Conservation (phyloP, 2,888 invertebrate genomes). For the Drosophila parthenogenetica region DNA sequence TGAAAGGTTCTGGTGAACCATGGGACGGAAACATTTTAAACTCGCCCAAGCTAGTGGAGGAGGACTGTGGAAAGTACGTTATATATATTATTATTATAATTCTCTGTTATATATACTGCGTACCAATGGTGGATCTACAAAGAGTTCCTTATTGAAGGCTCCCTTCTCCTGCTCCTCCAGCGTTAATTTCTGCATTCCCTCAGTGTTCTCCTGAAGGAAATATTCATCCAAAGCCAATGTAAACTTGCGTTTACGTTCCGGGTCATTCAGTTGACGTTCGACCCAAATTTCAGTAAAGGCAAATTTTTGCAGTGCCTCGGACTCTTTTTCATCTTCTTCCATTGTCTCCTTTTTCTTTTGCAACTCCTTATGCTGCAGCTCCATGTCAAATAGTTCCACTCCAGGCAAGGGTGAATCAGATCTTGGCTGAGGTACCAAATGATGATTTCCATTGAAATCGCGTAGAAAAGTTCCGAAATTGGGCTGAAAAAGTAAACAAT, state of each 20-base stretch:
- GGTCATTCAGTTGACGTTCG: slow-evolving; percentile 32
- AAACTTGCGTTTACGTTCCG: slow-evolving; percentile 18
- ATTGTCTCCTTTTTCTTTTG: background rate
- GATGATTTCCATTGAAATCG: background rate
- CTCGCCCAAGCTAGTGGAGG: background rate
- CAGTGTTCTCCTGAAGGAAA: slow-evolving; percentile 4
- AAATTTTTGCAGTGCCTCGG: slow-evolving; percentile 25
- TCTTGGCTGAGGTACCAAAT: slow-evolving; percentile 9
- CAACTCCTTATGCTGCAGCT: background rate
- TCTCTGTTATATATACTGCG: background rate
- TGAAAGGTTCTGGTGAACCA: slow-evolving; percentile 51
- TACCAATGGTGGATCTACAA: slow-evolving; percentile 18
- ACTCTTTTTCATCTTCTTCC: background rate
- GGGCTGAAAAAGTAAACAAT: no score
- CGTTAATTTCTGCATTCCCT: background rate
- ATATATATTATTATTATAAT: background rate
- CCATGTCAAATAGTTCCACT: slow-evolving; percentile 32
- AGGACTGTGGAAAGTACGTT: slow-evolving; percentile 4
- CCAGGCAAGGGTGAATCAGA: slow-evolving; percentile 13
- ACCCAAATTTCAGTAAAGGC: slow-evolving; percentile 61
- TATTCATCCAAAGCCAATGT: slow-evolving; percentile 39
- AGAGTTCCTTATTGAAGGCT: background rate
- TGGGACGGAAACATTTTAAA: background rate
- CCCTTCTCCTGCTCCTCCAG: slow-evolving; percentile 9
- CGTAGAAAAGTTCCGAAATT: background rate